phyloP scores from a whole-genome alignment of 1,140 invertebrate genomes.

The Drosophila persimilis region DNA sequence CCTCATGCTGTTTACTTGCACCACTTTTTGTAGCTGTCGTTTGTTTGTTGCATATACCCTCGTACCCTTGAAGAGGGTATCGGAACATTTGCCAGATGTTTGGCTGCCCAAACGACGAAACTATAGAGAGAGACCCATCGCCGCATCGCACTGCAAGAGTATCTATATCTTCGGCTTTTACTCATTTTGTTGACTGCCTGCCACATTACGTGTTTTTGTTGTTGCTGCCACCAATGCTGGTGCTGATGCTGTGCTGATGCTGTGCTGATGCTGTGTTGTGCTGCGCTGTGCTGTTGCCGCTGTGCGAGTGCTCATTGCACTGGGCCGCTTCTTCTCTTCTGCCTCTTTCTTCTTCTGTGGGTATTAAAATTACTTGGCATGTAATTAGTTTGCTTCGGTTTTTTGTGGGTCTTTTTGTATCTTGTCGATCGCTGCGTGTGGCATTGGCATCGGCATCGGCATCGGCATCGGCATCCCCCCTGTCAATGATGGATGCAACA shows the following conservation, averaged over 20 bases:
- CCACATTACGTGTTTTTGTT: slow-evolving; percentile 55
- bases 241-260: slow-evolving; percentile 13
- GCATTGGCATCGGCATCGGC: slow-evolving; percentile 10
- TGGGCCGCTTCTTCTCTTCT: slow-evolving; percentile 14
- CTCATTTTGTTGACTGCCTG: slow-evolving; percentile 26
- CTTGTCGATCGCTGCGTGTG: slow-evolving; percentile 66
- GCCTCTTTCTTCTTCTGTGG: slow-evolving; percentile 45
- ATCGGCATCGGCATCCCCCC: background rate
- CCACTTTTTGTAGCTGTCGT: slow-evolving; percentile 59
- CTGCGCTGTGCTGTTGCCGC: slow-evolving; percentile 34
- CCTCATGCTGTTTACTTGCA: slow-evolving; percentile 70
- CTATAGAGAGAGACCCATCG: no score
- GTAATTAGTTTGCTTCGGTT: slow-evolving; percentile 70
- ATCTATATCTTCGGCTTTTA: background rate
- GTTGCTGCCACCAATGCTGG: background rate
- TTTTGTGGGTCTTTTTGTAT: slow-evolving; percentile 27
- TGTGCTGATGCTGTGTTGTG: slow-evolving; percentile 4
- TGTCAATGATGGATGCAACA: no score
- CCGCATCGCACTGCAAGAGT: background rate
- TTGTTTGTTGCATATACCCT: background rate
- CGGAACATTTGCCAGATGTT: no score
- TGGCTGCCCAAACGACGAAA: no score
- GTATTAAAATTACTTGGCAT: slow-evolving; percentile 78
- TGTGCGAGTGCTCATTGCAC: slow-evolving; percentile 66
- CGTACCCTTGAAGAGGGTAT: no score